Conservation (phyloP, 2,113 vertebrate species). For the Corydoras sp. region DNA sequence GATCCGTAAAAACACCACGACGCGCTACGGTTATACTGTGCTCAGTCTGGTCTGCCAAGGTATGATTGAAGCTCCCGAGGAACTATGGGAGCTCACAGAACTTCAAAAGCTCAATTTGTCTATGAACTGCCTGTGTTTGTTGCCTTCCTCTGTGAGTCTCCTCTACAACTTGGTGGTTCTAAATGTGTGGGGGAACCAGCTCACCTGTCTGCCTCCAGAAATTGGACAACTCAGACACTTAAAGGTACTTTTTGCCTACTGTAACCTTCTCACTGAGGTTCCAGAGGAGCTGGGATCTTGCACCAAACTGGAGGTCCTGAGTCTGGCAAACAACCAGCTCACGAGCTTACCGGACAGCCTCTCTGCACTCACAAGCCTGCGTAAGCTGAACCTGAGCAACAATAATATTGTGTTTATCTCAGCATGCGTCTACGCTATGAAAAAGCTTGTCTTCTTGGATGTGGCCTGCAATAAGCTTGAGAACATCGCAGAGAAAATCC, state of each 20-base stretch:
- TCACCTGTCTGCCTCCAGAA: conserved; percentile 75
- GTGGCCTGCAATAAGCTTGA: conserved; percentile 80
- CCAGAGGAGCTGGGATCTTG: conserved; percentile 80
- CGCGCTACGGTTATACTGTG: conserved; percentile 65
- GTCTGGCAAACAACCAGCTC: conserved; percentile 79
- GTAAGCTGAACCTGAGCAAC: conserved; percentile 85
- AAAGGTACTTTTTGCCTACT: conserved; percentile 78
- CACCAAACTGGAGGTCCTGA: conserved; percentile 79
- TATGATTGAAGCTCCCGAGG: conserved; percentile 74
- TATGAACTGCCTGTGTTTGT: conserved; percentile 69
- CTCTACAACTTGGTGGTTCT: conserved; percentile 79
- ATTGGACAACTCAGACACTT: conserved; percentile 76
- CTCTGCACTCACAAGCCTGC: conserved; percentile 65
- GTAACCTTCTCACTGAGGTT: conserved; percentile 78
- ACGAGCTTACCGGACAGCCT: conserved; percentile 71
- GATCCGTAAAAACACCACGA: conserved; percentile 51
- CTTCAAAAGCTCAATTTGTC: conserved; percentile 88
- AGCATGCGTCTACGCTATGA: conserved; percentile 73
- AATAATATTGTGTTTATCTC: conserved; percentile 78
- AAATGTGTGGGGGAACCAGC: conserved; percentile 80
- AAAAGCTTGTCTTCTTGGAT: conserved; percentile 80
- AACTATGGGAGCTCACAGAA: conserved; percentile 78
- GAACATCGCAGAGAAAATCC: conserved; percentile 80
- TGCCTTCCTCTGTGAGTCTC: conserved; percentile 68
- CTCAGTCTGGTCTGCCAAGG: conserved; percentile 80